Evolutionary conservation across 2,888 invertebrate genomes (phyloP).

Genomic region (Ptilodon capucinus): DNA sequence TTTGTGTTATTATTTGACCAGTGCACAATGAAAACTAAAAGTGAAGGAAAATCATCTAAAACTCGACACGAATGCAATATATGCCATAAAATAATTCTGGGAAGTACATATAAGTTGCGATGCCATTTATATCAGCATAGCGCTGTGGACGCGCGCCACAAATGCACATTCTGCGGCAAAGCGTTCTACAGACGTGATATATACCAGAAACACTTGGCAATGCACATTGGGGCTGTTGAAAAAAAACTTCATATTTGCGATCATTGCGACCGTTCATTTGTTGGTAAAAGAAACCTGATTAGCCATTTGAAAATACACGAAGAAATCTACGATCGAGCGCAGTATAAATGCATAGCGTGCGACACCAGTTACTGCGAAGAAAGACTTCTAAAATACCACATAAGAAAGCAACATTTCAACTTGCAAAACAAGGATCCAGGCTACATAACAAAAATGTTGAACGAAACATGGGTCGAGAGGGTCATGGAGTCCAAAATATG

Average conservation of each 20-base stretch:
- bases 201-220: slow-evolving; percentile 42
- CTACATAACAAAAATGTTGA: slow-evolving; percentile 41
- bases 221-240: slow-evolving; percentile 37
- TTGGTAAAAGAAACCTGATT: slow-evolving; percentile 55
- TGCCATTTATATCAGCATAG: slow-evolving; percentile 53
- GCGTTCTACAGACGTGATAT: slow-evolving; percentile 54
- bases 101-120: slow-evolving; percentile 41
- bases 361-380: slow-evolving; percentile 52
- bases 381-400: slow-evolving; percentile 53
- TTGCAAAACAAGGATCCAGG: slow-evolving; percentile 26
- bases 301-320: slow-evolving; percentile 57
- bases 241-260: slow-evolving; percentile 49
- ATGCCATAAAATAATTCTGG: slow-evolving; percentile 46
- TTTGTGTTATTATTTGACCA: slow-evolving; percentile 2
- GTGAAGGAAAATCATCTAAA: slow-evolving; percentile 14
- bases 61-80: slow-evolving; percentile 41
- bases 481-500: slow-evolving; percentile 47
- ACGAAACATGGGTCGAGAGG: slow-evolving; percentile 65
- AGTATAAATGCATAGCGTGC: slow-evolving; percentile 54
- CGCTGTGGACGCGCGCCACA: slow-evolving; percentile 43
- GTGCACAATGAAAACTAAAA: slow-evolving; percentile 20
- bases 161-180: slow-evolving; percentile 49
- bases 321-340: slow-evolving; percentile 25
- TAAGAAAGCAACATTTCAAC: slow-evolving; percentile 58
- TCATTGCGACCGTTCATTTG: slow-evolving; percentile 55